phyloP scores from a whole-genome alignment of 1,140 invertebrate genomes.

The Agrilus planipennis region DNA sequence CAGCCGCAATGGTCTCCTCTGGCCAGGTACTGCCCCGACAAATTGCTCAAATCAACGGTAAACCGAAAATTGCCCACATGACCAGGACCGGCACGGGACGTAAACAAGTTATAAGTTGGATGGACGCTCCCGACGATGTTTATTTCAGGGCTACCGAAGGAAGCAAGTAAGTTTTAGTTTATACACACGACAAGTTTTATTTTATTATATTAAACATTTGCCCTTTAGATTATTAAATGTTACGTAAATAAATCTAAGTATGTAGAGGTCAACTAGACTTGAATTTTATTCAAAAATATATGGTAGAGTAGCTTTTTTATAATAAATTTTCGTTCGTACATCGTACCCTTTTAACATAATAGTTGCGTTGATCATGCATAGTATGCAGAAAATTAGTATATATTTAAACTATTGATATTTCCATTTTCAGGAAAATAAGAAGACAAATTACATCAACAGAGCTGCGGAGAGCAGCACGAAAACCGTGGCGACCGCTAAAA shows the following conservation, averaged over 20 bases:
- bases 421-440: constrained; percentile 61
- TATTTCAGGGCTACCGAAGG: constrained; percentile 85
- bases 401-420: constrained; percentile 13
- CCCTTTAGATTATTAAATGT: too few relatives aligned
- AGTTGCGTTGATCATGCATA: too few relatives aligned
- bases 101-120: constrained; percentile 92
- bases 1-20: constrained; percentile 42
- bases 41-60: constrained; percentile 55
- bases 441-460: constrained; percentile 68
- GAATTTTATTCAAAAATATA: too few relatives aligned
- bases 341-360: too few relatives aligned
- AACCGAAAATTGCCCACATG: constrained; percentile 60
- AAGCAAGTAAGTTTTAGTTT: constrained; percentile 86
- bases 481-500: constrained; percentile 70
- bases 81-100: constrained; percentile 48
- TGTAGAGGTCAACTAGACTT: too few relatives aligned
- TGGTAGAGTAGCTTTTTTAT: too few relatives aligned
- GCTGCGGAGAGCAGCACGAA: constrained; percentile 75
- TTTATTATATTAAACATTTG: too few relatives aligned
- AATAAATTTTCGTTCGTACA: too few relatives aligned
- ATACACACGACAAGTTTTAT: too few relatives aligned
- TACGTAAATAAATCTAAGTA: too few relatives aligned
- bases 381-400: too few relatives aligned
- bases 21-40: constrained; percentile 49
- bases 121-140: constrained; percentile 94